phyloP scores from a whole-genome alignment of 2,797 vertebrate species.

The Alcedo quadribrachys region DNA sequence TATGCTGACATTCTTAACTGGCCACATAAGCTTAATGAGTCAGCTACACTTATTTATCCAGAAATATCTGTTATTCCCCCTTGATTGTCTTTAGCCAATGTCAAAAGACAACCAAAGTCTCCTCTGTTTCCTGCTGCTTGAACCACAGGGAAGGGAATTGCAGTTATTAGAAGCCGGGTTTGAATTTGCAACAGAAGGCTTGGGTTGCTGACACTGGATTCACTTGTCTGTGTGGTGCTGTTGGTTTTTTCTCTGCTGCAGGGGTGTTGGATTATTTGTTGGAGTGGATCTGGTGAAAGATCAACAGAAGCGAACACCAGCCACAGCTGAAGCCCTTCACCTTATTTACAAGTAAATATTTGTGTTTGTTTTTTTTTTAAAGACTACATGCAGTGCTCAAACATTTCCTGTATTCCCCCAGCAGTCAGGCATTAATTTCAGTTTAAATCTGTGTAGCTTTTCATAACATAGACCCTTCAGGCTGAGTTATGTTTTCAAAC shows the following conservation, averaged over 20 bases:
- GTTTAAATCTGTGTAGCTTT: neutral
- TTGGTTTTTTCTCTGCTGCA: constrained; percentile 48
- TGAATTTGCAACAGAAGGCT: neutral
- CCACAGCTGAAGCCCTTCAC: constrained; percentile 93
- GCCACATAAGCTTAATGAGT: neutral
- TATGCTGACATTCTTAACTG: neutral
- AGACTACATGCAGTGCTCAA: neutral
- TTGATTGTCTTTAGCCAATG: neutral
- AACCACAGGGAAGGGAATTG: accelerated
- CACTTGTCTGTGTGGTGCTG: neutral
- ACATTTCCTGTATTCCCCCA: neutral
- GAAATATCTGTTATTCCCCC: neutral
- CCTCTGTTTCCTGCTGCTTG: neutral
- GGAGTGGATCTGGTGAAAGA: constrained; percentile 94
- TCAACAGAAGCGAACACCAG: constrained; percentile 84
- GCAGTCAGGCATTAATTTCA: neutral
- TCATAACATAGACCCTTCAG: neutral
- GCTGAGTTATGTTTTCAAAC: too few relatives aligned
- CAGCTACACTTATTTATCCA: neutral
- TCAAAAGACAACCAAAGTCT: neutral
- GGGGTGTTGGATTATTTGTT: constrained; percentile 91
- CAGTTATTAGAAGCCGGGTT: neutral
- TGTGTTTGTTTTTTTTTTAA: neutral
- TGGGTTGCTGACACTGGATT: neutral
- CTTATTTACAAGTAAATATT: constrained; percentile 89